Evolutionary conservation across 92 coral and sea anemone genomes (phyloP).

Genomic region (Zoanthus gigantus): DNA sequence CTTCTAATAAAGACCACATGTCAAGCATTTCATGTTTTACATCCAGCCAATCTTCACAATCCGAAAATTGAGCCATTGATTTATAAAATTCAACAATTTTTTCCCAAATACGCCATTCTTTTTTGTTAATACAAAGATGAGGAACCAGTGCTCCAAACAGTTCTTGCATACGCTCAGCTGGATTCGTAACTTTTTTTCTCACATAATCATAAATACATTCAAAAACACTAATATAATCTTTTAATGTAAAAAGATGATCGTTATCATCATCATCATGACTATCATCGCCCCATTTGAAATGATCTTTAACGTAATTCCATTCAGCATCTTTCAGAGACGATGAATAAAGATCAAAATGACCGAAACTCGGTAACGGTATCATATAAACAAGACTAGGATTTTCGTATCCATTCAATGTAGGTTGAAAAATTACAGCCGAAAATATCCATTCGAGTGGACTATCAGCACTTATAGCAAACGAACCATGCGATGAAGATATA

Average conservation of each 20-base stretch:
- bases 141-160: not conserved
- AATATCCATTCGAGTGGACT: not conserved
- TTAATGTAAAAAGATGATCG: not conserved
- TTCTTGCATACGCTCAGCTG: not conserved
- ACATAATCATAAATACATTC: not conserved
- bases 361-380: not conserved
- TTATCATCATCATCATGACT: not conserved
- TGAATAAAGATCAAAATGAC: not conserved
- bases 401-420: not conserved
- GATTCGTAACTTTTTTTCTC: too few species aligned
- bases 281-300: too few species aligned
- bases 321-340: not conserved
- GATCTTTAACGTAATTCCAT: not conserved
- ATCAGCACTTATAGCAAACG: not conserved
- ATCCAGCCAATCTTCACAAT: not conserved
- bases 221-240: too few species aligned
- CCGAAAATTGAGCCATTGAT: not conserved
- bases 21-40: not conserved
- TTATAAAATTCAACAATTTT: too few species aligned
- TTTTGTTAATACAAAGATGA: too few species aligned
- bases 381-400: not conserved
- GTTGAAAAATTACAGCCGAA: not conserved
- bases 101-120: not conserved
- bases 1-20: not conserved
- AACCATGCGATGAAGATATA: not conserved